Base-by-base conservation (phyloP, 1,140 invertebrate species). In the Drosophila nikananu region DNA sequence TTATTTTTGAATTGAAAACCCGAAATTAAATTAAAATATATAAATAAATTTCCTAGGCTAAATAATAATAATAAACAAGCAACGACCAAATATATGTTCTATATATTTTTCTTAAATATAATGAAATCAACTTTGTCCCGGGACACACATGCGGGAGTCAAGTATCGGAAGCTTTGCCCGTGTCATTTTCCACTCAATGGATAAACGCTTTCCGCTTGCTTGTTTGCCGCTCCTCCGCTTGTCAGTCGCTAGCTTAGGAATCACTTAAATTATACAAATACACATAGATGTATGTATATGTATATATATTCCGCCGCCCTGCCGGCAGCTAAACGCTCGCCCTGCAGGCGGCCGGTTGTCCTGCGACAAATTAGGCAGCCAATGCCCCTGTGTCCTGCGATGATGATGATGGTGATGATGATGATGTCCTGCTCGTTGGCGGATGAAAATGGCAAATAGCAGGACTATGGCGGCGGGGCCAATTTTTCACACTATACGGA, bases 401-500 rank as follows among this genome's bases (percentile, higher is more conserved):
- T 8, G n/a, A 21, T 41, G 6, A 35, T 12, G 15, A 25, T 23
- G 21, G n/a, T n/a, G 27, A 23, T n/a, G 27, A 23, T 55, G 54
- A 55, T 37, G 25, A 35, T 19, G 37, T 60, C 58, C 58, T 49
- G 41, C n/a, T 19, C 17, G 25, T 8, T 25, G 32, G 27, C 7
- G 41, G 15, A 35, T 15, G 55, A 27, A 39, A 13, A 52, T 32
- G 51, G 42, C 54, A 62, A 67, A 62, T 48, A 61, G 64, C 58
- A 49, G 23, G 30, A 30, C 46, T n/a, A n/a, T n/a, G 46, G 57
- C 77, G 65, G 68, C 46, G 77, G 46, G 59, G 62, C 58, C 68
- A 81, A 89, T 89, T 89, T 89, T 89, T 90, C 81, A 89, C 86
- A 89, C 75, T 81, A 90, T 74, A 80, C 82, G 86, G 86, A 91